Percentiles rank a stretch among this genome's conserved stretches.
These are phyloP conservation scores for Scolopax mira DNA, from an alignment of 2,113 vertebrate genomes.

Conservation along the genomic window DNA sequence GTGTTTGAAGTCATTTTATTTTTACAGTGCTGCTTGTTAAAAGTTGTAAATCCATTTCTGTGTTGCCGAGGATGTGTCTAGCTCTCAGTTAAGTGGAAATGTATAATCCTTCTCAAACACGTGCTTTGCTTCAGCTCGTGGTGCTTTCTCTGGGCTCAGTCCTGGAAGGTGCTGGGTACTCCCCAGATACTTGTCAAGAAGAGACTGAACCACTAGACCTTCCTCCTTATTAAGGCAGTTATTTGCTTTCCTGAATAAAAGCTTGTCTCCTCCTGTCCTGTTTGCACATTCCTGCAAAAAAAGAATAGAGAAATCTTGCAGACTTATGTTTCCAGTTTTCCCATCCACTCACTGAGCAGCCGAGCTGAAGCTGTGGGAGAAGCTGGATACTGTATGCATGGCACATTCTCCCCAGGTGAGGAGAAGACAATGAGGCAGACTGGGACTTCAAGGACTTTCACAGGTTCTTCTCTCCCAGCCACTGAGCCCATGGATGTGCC, in stretches of 20 bases:
- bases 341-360: neutral
- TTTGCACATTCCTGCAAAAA: neutral
- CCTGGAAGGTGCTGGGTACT: neutral
- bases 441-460: neutral
- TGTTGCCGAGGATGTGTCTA: neutral
- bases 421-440: neutral
- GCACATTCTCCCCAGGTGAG: neutral
- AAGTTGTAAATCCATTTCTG: constrained; percentile 51
- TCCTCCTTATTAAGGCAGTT: neutral
- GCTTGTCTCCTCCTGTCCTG: neutral
- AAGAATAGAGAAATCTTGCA: neutral
- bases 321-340: neutral
- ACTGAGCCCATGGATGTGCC: neutral
- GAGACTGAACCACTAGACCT: neutral
- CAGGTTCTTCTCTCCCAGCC: neutral
- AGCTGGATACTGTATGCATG: neutral
- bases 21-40: constrained; percentile 32
- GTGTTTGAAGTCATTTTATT: constrained; percentile 61
- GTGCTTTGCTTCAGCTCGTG: neutral
- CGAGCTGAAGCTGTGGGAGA: neutral
- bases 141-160: neutral
- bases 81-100: constrained; percentile 24
- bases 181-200: neutral
- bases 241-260: neutral
- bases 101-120: constrained; percentile 9